Conservation (phyloP, 2,888 invertebrate genomes). For the Scrobipalpa atriplicella region DNA sequence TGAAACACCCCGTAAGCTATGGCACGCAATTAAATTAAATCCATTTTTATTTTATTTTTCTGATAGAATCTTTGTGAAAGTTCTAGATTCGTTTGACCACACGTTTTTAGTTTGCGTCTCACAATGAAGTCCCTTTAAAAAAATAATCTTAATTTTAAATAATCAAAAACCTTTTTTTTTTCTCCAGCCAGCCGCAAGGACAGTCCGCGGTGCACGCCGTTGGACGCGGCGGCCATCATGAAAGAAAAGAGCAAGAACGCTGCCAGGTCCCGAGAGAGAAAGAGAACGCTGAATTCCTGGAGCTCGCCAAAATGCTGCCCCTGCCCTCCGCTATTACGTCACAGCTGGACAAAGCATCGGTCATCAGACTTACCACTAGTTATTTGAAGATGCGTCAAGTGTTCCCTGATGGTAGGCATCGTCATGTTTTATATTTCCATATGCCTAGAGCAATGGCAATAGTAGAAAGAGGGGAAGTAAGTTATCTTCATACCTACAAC, state of each 20-base stretch:
- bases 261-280: slow-evolving; percentile 95
- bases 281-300: slow-evolving; percentile 98
- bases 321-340: slow-evolving; percentile 97
- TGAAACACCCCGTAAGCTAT: no score
- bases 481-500: no score
- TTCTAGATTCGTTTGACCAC: no score
- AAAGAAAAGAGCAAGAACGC: slow-evolving; percentile 99
- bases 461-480: no score
- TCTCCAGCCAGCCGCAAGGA: slow-evolving; percentile 67
- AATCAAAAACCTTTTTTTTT: not conserved
- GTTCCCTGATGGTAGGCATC: slow-evolving; percentile 98
- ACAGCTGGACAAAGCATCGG: slow-evolving; percentile 98
- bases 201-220: slow-evolving; percentile 54
- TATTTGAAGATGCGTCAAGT: slow-evolving; percentile 98
- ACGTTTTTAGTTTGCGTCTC: not conserved
- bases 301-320: slow-evolving; percentile 96
- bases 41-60: not conserved
- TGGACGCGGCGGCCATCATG: slow-evolving; percentile 85
- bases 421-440: not conserved
- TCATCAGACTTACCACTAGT: slow-evolving; percentile 97
- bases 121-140: not conserved
- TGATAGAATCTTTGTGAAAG: not conserved
- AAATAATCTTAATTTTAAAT: not conserved
- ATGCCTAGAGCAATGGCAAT: no score
- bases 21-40: no score